Evolutionary conservation across 2,797 vertebrate species (phyloP).

Genomic region (Xiphorhynchus erythropygius): DNA sequence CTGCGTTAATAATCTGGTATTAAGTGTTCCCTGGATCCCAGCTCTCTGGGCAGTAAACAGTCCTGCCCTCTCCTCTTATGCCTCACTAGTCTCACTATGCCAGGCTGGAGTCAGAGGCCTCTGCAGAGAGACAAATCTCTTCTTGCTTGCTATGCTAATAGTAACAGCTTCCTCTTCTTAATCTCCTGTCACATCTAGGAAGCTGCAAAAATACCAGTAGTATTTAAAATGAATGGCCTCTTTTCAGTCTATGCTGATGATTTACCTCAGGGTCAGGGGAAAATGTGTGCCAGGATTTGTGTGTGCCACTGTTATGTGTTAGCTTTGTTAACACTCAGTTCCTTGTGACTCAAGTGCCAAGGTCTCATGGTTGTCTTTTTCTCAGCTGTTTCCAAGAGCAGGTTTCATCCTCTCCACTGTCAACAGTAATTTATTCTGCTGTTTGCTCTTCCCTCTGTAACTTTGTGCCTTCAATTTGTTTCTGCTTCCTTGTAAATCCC

Average conservation of each 20-base stretch:
- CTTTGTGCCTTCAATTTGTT: not conserved
- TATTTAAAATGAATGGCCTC: not conserved
- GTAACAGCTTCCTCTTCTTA: not conserved
- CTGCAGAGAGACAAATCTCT: not conserved
- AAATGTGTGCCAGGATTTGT: not conserved
- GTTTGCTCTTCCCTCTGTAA: not conserved
- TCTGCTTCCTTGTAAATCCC: not conserved
- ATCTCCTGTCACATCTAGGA: not conserved
- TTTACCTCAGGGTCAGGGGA: not conserved
- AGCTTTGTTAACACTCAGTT: not conserved
- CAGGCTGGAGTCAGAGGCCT: conserved; percentile 12
- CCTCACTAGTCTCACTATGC: not conserved
- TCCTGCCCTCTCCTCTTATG: not conserved
- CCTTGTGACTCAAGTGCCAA: not conserved
- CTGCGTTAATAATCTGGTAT: conserved; percentile 68
- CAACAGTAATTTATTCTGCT: conserved; percentile 2
- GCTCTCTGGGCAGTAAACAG: conserved; percentile 33
- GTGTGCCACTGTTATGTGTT: not conserved
- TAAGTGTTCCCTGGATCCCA: conserved; percentile 60
- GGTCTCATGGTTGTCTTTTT: not conserved
- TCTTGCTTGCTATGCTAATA: not conserved
- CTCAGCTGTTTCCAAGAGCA: not conserved
- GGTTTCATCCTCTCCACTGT: not conserved
- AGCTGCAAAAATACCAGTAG: not conserved
- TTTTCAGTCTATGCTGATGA: not conserved